These are phyloP conservation scores for Pluvialis apricaria DNA, from an alignment of 2,113 vertebrate species.

Conservation along the genomic window DNA sequence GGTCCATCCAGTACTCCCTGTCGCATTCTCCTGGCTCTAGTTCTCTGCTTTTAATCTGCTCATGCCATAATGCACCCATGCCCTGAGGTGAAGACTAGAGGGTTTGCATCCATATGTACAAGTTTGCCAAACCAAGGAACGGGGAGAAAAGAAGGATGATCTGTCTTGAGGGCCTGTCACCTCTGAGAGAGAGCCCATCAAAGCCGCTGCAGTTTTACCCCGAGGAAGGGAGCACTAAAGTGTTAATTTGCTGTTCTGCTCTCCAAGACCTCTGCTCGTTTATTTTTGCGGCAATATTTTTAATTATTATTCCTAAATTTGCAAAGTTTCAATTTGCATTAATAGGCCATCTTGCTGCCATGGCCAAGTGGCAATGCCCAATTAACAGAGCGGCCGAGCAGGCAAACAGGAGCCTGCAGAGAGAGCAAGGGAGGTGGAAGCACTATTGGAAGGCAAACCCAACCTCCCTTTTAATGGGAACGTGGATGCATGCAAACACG, in stretches of 20 bases:
- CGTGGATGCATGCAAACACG: accelerated
- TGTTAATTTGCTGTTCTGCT: neutral
- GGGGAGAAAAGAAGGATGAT: neutral
- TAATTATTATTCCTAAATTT: neutral
- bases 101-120: neutral
- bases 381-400: neutral
- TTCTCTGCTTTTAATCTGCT: neutral
- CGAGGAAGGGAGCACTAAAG: neutral
- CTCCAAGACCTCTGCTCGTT: neutral
- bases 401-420: neutral
- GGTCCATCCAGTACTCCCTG: neutral
- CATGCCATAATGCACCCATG: too few species aligned
- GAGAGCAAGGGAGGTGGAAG: neutral
- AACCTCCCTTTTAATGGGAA: neutral
- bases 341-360: neutral
- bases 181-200: neutral
- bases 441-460: neutral
- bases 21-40: neutral
- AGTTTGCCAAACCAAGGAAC: neutral
- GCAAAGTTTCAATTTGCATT: neutral
- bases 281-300: neutral
- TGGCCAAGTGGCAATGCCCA: neutral
- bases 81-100: neutral
- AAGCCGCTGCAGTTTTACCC: neutral
- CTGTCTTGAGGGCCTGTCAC: neutral